Evolutionary conservation across 2,113 vertebrate species (phyloP).

Genomic region (Piprites chloris): DNA sequence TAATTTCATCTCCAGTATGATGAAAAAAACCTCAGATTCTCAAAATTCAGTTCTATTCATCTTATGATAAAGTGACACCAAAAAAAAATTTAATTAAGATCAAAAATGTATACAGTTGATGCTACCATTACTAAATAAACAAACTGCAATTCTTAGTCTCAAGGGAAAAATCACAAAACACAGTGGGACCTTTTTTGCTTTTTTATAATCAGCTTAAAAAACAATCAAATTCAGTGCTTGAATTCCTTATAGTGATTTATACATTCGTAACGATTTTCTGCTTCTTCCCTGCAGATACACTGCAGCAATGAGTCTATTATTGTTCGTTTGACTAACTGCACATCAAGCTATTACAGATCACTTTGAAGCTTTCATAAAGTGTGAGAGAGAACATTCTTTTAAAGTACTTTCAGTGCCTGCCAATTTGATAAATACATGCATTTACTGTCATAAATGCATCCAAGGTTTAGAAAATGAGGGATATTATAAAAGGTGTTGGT

Average conservation of each 20-base stretch:
- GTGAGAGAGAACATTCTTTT: not conserved
- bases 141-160: not conserved
- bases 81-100: not conserved
- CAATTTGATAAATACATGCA: conserved; percentile 34
- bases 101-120: not conserved
- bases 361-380: conserved; percentile 19
- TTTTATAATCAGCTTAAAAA: not conserved
- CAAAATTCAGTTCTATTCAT: not conserved
- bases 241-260: not conserved
- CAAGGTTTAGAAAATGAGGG: conserved; percentile 11
- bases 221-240: not conserved
- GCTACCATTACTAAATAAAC: not conserved
- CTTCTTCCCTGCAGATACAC: not conserved
- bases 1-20: not conserved
- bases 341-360: conserved; percentile 7
- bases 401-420: not conserved
- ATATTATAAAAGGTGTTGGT: not conserved
- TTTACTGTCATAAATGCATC: conserved; percentile 30
- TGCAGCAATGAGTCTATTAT: not conserved
- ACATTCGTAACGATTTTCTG: not conserved
- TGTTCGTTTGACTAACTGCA: conserved; percentile 23
- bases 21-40: fast-evolving
- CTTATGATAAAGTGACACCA: not conserved
- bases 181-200: not conserved
- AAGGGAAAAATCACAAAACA: not conserved